Evolutionary conservation across 30 jellyfish, hydroid and myxozoan species (phyloP).

Genomic region (Hydra vulgaris): DNA sequence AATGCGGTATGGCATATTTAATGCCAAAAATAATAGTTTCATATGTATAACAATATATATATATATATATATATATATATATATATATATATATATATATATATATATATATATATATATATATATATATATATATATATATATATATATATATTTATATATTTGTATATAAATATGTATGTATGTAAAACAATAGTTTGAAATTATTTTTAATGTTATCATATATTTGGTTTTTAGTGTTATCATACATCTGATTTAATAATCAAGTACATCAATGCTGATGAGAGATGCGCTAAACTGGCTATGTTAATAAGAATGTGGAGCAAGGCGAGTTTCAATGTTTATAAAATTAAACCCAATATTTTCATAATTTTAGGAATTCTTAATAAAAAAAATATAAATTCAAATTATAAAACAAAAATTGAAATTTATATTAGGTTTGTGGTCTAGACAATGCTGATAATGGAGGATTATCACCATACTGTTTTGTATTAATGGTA

Average conservation of each 20-base stretch:
- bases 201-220: too few relatives aligned
- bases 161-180: too few relatives aligned
- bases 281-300: constrained; percentile 6
- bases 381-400: neutral
- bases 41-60: too few relatives aligned
- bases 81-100: too few relatives aligned
- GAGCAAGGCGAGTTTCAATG: constrained; percentile 27
- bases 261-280: neutral
- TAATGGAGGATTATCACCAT: constrained; percentile 12
- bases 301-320: constrained; percentile 23
- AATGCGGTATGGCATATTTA: too few relatives aligned
- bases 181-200: too few relatives aligned
- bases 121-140: too few relatives aligned
- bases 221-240: neutral
- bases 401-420: neutral
- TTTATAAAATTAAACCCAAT: neutral
- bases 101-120: too few relatives aligned
- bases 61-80: too few relatives aligned
- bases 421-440: neutral
- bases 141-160: too few relatives aligned
- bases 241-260: constrained; percentile 14
- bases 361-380: too few relatives aligned
- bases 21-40: too few relatives aligned
- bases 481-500: constrained; percentile 21
- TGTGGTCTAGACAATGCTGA: constrained; percentile 30